phyloP scores from a whole-genome alignment of 2,888 invertebrate species.

The Morinoia aosen region DNA sequence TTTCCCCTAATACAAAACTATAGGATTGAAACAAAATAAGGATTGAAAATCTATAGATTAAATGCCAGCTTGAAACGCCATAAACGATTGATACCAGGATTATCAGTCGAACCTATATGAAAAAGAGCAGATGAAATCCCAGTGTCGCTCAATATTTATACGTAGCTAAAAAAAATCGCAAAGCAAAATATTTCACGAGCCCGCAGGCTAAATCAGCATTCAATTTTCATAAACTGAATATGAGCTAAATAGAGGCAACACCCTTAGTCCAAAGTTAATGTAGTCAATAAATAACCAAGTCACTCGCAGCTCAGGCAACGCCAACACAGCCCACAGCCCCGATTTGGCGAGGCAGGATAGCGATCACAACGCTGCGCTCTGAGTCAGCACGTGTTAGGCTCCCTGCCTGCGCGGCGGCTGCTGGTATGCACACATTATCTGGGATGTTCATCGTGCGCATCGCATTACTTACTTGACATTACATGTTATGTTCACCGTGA shows the following conservation, averaged over 20 bases:
- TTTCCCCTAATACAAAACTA: background rate
- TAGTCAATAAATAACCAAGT: background rate
- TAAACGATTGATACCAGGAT: background rate
- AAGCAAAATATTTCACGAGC: background rate
- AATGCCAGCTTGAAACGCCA: background rate
- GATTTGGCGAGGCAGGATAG: background rate
- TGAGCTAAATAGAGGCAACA: background rate
- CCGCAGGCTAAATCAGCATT: background rate
- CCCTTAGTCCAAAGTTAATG: background rate
- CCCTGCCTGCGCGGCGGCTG: background rate
- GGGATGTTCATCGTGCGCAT: background rate
- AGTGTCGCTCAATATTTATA: background rate
- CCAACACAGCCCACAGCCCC: background rate
- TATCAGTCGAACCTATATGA: background rate
- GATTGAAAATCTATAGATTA: background rate
- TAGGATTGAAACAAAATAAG: background rate
- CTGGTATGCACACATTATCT: background rate
- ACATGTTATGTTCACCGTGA: too few species aligned
- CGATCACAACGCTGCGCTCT: background rate
- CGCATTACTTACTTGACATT: too few species aligned
- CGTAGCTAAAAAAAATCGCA: background rate
- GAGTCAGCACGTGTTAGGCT: background rate
- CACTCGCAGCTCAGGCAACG: background rate
- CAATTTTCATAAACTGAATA: background rate
- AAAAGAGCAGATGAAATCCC: background rate